Conservation (phyloP, 2,888 invertebrate species). For the Hirtodrosophila alboralis region DNA sequence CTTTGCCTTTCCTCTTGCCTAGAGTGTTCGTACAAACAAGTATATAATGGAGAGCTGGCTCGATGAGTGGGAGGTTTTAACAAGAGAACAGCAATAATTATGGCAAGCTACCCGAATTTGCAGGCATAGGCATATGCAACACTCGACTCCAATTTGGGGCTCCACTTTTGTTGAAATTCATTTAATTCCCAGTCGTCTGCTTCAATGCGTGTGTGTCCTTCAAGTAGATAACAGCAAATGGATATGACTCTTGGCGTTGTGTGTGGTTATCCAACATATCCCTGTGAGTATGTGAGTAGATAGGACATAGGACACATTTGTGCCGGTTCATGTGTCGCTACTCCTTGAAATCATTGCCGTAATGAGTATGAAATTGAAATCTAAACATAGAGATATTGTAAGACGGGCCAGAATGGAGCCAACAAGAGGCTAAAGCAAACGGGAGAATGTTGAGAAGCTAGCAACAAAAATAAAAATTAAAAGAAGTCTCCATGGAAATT, state of each 20-base stretch:
- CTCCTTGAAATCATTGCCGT: constrained; percentile 28
- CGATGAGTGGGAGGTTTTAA: constrained; percentile 8
- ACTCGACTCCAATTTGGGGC: constrained; percentile 30
- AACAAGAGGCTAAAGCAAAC: background rate
- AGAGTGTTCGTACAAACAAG: constrained; percentile 36
- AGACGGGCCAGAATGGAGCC: constrained; percentile 13
- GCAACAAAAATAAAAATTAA: constrained; percentile 44
- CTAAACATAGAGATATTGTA: constrained; percentile 67
- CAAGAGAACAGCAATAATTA: constrained; percentile 65
- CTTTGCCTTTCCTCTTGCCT: background rate
- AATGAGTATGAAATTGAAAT: constrained; percentile 77
- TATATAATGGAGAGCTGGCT: background rate
- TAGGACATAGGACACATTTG: background rate
- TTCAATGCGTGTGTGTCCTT: constrained; percentile 37
- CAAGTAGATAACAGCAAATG: constrained; percentile 39
- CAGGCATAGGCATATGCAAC: constrained; percentile 39
- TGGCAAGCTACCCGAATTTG: constrained; percentile 59
- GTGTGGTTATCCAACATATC: constrained; percentile 76
- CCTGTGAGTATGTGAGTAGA: constrained; percentile 18
- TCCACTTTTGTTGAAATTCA: constrained; percentile 64
- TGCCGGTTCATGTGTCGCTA: too few relatives aligned
- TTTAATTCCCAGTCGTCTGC: constrained; percentile 69
- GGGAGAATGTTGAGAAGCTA: constrained; percentile 33
- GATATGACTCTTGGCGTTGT: constrained; percentile 52
- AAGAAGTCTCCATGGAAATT: constrained; percentile 62